A percentile compares a stretch with the other conserved stretches of the same genome.
Conservation (phyloP, 2,797 vertebrate genomes). For the Smutsia temminckii region DNA sequence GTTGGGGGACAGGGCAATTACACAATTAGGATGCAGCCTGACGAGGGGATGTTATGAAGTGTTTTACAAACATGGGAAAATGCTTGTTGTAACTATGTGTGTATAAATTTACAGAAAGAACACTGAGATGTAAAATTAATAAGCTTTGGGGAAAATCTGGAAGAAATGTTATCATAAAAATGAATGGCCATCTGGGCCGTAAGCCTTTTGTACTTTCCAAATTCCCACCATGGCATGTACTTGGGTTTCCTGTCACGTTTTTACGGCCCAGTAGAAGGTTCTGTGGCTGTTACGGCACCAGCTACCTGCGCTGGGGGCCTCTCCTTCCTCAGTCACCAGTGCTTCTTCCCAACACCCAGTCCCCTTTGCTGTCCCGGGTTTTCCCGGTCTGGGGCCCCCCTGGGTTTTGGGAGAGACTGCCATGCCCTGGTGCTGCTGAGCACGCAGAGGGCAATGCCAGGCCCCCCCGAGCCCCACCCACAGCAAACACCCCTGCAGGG, state of each 20-base stretch:
- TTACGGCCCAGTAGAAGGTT: not conserved
- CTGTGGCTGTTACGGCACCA: not conserved
- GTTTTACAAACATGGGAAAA: not conserved
- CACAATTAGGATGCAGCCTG: not conserved
- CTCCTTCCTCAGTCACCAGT: not conserved
- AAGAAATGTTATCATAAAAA: not conserved
- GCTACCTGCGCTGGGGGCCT: not conserved
- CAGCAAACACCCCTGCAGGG: not conserved
- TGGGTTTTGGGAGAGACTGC: not conserved
- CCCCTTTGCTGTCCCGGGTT: not conserved
- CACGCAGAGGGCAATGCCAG: too few relatives aligned
- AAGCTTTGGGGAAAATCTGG: not conserved
- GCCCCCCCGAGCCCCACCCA: not conserved
- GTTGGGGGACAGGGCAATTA: not conserved
- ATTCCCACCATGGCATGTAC: not conserved
- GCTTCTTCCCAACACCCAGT: not conserved
- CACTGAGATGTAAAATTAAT: not conserved
- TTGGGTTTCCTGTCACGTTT: not conserved
- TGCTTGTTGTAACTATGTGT: not conserved
- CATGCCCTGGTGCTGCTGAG: not conserved
- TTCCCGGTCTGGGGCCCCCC: fast-evolving
- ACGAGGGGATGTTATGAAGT: not conserved
- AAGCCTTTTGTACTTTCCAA: not conserved
- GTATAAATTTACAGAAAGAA: not conserved
- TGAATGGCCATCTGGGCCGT: not conserved